phyloP scores from a whole-genome alignment of 1,140 invertebrate genomes.

The Ganaspis sp. region DNA sequence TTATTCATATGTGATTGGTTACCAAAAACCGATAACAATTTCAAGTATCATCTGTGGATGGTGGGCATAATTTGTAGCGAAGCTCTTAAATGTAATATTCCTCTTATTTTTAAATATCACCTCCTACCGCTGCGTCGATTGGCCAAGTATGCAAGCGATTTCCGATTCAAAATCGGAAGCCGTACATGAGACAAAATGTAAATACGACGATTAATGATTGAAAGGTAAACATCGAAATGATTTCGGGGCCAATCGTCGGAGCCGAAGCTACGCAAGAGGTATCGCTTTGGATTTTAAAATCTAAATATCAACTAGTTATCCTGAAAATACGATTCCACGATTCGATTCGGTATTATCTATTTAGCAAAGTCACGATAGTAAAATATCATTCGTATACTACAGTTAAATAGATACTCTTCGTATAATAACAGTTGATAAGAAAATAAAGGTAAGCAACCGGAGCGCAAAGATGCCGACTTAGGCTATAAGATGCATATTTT shows the following conservation, averaged over 20 bases:
- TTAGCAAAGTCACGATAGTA: conserved; percentile 66
- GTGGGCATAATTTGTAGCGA: conserved; percentile 56
- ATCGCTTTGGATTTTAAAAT: conserved; percentile 40
- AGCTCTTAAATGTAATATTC: conserved; percentile 73
- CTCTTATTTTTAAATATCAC: conserved; percentile 57
- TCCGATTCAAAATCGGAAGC: background rate
- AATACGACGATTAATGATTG: background rate
- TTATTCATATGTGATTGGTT: conserved; percentile 55
- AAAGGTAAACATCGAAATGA: background rate
- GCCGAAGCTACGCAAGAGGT: conserved; percentile 42
- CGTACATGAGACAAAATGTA: background rate
- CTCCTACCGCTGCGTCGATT: conserved; percentile 46
- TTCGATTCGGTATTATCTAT: conserved; percentile 44
- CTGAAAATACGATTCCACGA: conserved; percentile 49
- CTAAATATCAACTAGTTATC: conserved; percentile 49
- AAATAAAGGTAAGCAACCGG: conserved; percentile 62
- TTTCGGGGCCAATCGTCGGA: conserved; percentile 42
- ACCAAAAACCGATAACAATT: conserved; percentile 72
- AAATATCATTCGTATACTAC: conserved; percentile 67
- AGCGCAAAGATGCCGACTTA: conserved; percentile 38
- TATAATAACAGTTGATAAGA: conserved; percentile 64
- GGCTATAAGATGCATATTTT: conserved; percentile 36
- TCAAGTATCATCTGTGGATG: conserved; percentile 59
- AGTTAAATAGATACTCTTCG: conserved; percentile 61
- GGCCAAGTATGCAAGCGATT: conserved; percentile 32